These are phyloP conservation scores for Thryonomys swinderianus DNA, from an alignment of 2,113 vertebrate species.

Conservation along the genomic window DNA sequence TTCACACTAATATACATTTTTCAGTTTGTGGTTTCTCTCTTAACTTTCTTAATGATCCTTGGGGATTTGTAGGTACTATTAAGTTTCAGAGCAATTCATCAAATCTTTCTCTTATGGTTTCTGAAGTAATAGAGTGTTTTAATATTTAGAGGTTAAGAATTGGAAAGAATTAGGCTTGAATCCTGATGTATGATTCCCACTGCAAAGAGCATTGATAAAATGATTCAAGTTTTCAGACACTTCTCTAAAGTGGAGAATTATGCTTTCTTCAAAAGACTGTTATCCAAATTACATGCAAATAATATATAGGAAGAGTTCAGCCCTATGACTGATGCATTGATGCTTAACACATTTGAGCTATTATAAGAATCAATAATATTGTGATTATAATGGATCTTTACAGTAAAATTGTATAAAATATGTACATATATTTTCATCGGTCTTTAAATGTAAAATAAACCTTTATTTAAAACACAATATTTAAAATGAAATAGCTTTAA, in stretches of 20 bases:
- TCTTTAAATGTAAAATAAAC: slow-evolving; percentile 27
- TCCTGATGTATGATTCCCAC: background rate
- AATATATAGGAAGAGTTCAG: background rate
- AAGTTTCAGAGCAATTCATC: slow-evolving; percentile 12
- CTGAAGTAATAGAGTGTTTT: slow-evolving; percentile 17
- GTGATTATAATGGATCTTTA: background rate
- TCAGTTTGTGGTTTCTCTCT: slow-evolving; percentile 8
- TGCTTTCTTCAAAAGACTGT: background rate
- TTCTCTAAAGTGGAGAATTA: slow-evolving; percentile 43
- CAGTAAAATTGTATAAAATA: slow-evolving; percentile 4
- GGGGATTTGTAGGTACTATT: background rate
- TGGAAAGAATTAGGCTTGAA: background rate
- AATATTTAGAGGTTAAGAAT: background rate
- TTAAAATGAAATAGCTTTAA: slow-evolving; percentile 7
- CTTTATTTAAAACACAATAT: slow-evolving; percentile 34
- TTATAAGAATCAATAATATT: slow-evolving; percentile 28
- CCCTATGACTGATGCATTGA: background rate
- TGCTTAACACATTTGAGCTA: slow-evolving; percentile 33
- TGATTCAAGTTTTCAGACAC: slow-evolving; percentile 35
- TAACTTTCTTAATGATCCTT: background rate
- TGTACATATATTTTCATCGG: slow-evolving; percentile 12
- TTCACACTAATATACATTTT: slow-evolving; percentile 42
- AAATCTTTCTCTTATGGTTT: slow-evolving; percentile 4
- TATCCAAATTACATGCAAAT: background rate
- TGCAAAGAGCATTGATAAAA: slow-evolving; percentile 46